Evolutionary conservation across 2,797 vertebrate genomes (phyloP), one percentile per base, ranked within the genome.

Genomic region (Typhlichthys subterraneus): DNA sequence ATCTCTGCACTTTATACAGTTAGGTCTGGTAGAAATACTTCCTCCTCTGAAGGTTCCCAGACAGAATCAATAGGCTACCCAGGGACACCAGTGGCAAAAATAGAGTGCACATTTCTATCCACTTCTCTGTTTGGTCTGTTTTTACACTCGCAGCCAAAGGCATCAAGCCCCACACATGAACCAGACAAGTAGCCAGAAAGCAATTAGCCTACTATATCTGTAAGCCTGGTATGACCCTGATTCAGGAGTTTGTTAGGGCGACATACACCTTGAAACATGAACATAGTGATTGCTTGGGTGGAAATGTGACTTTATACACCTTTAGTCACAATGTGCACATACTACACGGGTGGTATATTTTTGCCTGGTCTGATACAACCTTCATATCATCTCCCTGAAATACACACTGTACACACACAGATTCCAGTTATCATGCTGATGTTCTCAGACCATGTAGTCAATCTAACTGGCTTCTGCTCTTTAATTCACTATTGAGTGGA

Each of bases 51-150:
- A 87, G 76, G 76, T 84, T 87, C 84, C 82, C 89, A 92, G 90
- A 91, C 90, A 85, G 83, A 90, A 93, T 93, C 91, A 76, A 93
- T 93, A 29, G 23, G 23, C 23, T 29, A 91, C 56, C 12, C 57
- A 76, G 75, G 89, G 82, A 86, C 76, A 77, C 76, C 67, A 65
- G 75, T 84, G 78, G 84, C 72, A 82, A 84, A 85, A 88, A 83
- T 76, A 69, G 72, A 83, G 75, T 77, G 76, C 75, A 85, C 78
- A 88, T 89, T 86, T 87, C 82, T 84, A 88, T 89, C 88, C 84
- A 84, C 85, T 80, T 29, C 23, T 29, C 23, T 29, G 23, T 29
- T 29, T 76, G 79, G 81, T 78, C 80, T 85, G 84, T 87, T 80
- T 79, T 88, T 79, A 80, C 88, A 80, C 87, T 72, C 52, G 51